phyloP scores from a whole-genome alignment of 1,140 invertebrate genomes.

The Pseudomyrmex cubaensis region DNA sequence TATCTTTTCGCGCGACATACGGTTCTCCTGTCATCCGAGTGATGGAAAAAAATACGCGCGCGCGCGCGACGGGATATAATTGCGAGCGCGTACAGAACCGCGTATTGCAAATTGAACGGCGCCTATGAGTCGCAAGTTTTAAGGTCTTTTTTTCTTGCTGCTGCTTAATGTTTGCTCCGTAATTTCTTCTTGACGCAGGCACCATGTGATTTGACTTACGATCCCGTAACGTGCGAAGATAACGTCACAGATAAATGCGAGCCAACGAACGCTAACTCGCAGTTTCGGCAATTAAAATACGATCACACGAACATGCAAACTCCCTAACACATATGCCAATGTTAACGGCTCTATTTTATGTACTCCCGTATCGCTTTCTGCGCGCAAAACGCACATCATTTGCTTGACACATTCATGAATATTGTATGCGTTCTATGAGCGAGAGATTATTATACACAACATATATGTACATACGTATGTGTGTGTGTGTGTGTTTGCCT shows the following conservation, averaged over 20 bases:
- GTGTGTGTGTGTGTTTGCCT: conserved; percentile 14
- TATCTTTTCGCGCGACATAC: not conserved
- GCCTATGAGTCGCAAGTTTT: conserved; percentile 13
- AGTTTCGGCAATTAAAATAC: conserved; percentile 55
- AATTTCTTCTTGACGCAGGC: conserved; percentile 26
- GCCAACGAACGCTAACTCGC: conserved; percentile 39
- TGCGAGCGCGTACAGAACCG: conserved; percentile 14
- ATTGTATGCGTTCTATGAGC: conserved; percentile 42
- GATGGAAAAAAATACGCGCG: conserved; percentile 7
- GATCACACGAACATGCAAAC: conserved; percentile 15
- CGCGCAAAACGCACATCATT: conserved; percentile 1
- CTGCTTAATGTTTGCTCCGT: not conserved
- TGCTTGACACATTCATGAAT: conserved; percentile 44
- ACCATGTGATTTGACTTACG: conserved; percentile 46
- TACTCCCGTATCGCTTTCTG: not conserved
- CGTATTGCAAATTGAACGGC: conserved; percentile 29
- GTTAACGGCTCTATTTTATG: conserved; percentile 53
- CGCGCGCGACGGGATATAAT: conserved; percentile 19
- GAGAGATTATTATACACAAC: conserved; percentile 41
- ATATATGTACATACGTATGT: too few species aligned
- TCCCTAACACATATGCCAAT: conserved; percentile 24
- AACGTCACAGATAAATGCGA: conserved; percentile 46
- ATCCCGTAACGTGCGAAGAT: conserved; percentile 34
- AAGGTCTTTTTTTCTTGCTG: not conserved
- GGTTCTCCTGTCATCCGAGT: not conserved